Base-by-base conservation (phyloP, 1,140 invertebrate genomes). In the Microplitis mediator region DNA sequence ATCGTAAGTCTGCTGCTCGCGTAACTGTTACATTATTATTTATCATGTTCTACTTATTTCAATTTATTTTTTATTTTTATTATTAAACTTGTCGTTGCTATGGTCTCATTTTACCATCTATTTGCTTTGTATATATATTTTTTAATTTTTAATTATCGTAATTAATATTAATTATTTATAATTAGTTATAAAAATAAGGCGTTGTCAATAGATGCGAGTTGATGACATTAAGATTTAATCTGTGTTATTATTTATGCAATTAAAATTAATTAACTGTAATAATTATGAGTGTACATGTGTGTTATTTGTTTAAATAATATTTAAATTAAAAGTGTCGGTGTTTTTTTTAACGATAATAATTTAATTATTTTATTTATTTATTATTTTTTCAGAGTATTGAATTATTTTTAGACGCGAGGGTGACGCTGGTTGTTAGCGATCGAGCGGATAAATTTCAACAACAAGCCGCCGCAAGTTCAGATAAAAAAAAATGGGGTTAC, bases 351-450 rank as follows among this genome's bases (percentile, higher is more conserved):
- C 32, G 13, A 13, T 52, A n/a, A 67, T 32, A 4, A 14, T 56
- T 70, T 14, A 35, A 50, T 71, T 23, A 50, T 67, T 54, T 64
- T 52, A 11, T 71, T 45, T 66, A 36, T 39, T 69, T 23, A 14
- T 62, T 62, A 4, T 16, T 45, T 71, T 86, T 88, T 14, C 81
- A 90, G 89, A 82, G 74, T 36, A 81, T 90, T 66, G 90, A 91
- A 81, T 82, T 89, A 74, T 91, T 91, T 82, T 83, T 91, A 62
- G 86, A 88, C 39, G 84, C 88, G 68, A 88, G 83, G 74, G 89
- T 91, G 35, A 87, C 86, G 13, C 82, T 90, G 74, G 90, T 91
- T 67, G 83, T 91, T 50, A 91, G 87, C 52, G 90, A 91, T 77
- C 85, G 87, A 77, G 78, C 83, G 31, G 83, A 87, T 58, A 87